Base-by-base conservation (phyloP, 2,888 invertebrate genomes). In the Hemaris fuciformis region DNA sequence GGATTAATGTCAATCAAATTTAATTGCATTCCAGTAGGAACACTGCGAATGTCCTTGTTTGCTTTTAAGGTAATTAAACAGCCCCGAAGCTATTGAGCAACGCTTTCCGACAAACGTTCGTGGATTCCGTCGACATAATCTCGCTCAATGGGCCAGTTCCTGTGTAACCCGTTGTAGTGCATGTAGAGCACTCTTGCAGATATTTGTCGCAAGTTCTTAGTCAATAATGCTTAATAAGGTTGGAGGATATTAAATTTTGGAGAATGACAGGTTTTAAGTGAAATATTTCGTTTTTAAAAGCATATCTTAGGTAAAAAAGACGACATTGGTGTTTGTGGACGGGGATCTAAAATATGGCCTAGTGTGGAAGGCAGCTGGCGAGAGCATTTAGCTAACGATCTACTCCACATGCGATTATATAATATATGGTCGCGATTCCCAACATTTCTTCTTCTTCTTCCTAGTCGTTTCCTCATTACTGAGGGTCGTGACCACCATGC, bases 101-200 rank as follows among this genome's bases (percentile, higher is more conserved):
- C 48, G 65, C 57, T 57, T 63, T 57, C 63, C 57, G 48, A 58
- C 63, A 65, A 58, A 62, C 63, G 61, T 66, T 66, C 64, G 48
- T 60, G 62, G 48, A 63, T 57, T 70, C 68, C 64, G 71, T 72
- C 64, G 62, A 71, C 68, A 73, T 66, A 67, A 64, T 65, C 60
- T 66, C 58, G 46, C 64, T 69, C 23, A 53, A 53, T 31, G 31
- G 27, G 10, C 53, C 27, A 27, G 53, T 18, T 27, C 1, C 8
- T 27, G 53, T 15, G 18, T 27, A 53, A 27, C 53, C 53, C 27
- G 10, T 18, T 31, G 18, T 18, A n/a, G n/a, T n/a, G n/a, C n/a
- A n/a, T n/a, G n/a, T 10, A 18, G 2, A 1, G 34, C 10, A 1
- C 15, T 23, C 45, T 22, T 53, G 53, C 53, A 27, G 18, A 53